Base-by-base conservation (phyloP, 2,888 invertebrate species). In the Campoplex capitator region DNA sequence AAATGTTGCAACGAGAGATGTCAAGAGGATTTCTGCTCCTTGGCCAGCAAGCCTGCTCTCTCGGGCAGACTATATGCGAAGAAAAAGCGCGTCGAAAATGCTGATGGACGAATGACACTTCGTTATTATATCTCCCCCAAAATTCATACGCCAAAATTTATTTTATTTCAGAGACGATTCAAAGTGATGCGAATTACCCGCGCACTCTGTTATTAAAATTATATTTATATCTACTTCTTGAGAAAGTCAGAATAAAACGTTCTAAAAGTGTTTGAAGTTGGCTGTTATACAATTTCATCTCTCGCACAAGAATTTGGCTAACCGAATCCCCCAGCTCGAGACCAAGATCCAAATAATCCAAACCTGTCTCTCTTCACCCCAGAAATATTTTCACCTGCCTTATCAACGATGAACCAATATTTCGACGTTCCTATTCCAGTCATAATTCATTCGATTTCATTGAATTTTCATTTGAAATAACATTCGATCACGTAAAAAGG, bases 21-120 rank as follows among this genome's bases (percentile, higher is more conserved):
- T 73, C 81, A 67, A 74, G 82, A 79, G 81, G 75, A 85, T 79
- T 23, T 23, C 23, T 74, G 56, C 48, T 80, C 79, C 78, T 67
- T 73, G 73, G 68, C 54, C 62, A 75, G 56, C 65, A 23, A 23
- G 23, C 23, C 23, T 23, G 23, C 35, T 62, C 65, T 42, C 73
- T 51, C 51, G n/a, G 42, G 9, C 35, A 62, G 35, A 79, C 70
- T 65, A 77, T 51, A 23, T 23, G 23, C 23, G 75, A 79, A 76
- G 68, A 51, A 74, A 79, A 74, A 79, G 79, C 62, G 58, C 62
- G 73, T n/a, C n/a, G 54, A 74, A 82, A 85, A 78, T 74, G 68
- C 58, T 75, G 78, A 83, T 48, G 51, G 56, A 74, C 62, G 62
- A 62, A 62, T 62, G 62, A 62, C 62, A 62, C 62, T 62, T 16